Evolutionary conservation across 2,113 vertebrate genomes (phyloP), one percentile per base, ranked within the genome.

Genomic region (Peromyscus leucopus): DNA sequence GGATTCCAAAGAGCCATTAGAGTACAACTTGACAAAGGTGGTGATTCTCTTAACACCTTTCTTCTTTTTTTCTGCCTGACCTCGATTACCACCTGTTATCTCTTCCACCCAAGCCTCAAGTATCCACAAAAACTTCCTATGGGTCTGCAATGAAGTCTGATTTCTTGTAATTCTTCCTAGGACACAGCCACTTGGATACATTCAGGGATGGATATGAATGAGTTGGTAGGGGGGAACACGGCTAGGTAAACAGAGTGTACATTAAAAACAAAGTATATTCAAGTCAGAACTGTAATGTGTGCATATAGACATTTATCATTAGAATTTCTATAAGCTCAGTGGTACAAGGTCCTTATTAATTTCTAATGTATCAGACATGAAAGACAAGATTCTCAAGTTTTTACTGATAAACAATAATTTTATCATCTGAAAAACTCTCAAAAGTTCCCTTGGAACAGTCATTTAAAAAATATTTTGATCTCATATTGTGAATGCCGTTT

Each of bases 351-450:
- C 61, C 26, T 85, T 75, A 87, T 75, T 97, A 65, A 90, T 88
- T 88, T 95, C 67, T 84, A 95, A 42, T 46, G 74, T 24, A n/a
- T 26, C 67, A 79, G 67, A 48, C 82, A 67, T 82, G 76, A 95
- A 76, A 82, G 33, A 39, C 59, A 48, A 72, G 67, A 15, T 4
- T 33, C 79, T 61, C 1, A 95, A 85, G 42, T 83, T 83, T 92
- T 65, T 16, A 80, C 4, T 69, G 5, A 17, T 55, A 79, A 94
- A 51, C 22, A 87, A 26, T 39, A 65, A 74, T 71, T 71, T 93
- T 21, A 16, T 31, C 15, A 24, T n/a, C 24, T 87, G 7, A 93
- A 93, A 39, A 74, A 85, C 59, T 93, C 57, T 74, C 71, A 75
- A 79, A 72, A 72, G 33, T 57, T 85, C 95, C 51, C 48, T 63